phyloP scores from a whole-genome alignment of 2,888 invertebrate species.

The Blastobasis adustella region DNA sequence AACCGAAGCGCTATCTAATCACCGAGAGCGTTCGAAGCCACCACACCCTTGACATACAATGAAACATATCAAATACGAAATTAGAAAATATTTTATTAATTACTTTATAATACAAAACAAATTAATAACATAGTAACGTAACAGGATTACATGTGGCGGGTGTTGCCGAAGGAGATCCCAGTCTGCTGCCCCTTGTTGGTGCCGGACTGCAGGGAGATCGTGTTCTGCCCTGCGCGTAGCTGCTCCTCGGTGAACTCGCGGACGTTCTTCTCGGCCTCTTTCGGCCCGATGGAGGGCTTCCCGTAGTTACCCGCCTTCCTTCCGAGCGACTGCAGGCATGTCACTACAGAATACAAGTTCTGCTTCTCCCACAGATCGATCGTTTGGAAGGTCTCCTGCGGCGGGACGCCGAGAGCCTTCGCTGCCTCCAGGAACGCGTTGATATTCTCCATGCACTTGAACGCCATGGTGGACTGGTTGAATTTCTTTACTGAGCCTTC shows the following conservation, averaged over 20 bases:
- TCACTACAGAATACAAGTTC: slow-evolving; percentile 97
- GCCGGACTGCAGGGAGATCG: slow-evolving; percentile 96
- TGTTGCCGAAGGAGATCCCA: slow-evolving; percentile 96
- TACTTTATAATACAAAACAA: slow-evolving; percentile 18
- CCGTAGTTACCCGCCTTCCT: slow-evolving; percentile 92
- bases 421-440: slow-evolving; percentile 92
- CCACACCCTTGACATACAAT: slow-evolving; percentile 27
- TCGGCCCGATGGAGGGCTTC: slow-evolving; percentile 94
- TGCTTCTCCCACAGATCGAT: slow-evolving; percentile 98
- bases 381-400: slow-evolving; percentile 97
- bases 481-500: slow-evolving; percentile 93
- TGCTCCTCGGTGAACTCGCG: slow-evolving; percentile 95
- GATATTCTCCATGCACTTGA: slow-evolving; percentile 99
- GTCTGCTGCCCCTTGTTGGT: slow-evolving; percentile 97
- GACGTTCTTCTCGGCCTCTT: slow-evolving; percentile 95
- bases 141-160: slow-evolving; percentile 97
- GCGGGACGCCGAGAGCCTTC: slow-evolving; percentile 90
- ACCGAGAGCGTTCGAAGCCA: slow-evolving; percentile 17
- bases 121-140: slow-evolving; percentile 25
- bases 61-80: slow-evolving; percentile 29
- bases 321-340: slow-evolving; percentile 94
- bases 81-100: slow-evolving; percentile 47
- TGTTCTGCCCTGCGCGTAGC: slow-evolving; percentile 91
- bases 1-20: slow-evolving; percentile 35
- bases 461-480: slow-evolving; percentile 92